Evolutionary conservation across 1,140 invertebrate genomes (phyloP).

Genomic region (Drosophila nebulosa): DNA sequence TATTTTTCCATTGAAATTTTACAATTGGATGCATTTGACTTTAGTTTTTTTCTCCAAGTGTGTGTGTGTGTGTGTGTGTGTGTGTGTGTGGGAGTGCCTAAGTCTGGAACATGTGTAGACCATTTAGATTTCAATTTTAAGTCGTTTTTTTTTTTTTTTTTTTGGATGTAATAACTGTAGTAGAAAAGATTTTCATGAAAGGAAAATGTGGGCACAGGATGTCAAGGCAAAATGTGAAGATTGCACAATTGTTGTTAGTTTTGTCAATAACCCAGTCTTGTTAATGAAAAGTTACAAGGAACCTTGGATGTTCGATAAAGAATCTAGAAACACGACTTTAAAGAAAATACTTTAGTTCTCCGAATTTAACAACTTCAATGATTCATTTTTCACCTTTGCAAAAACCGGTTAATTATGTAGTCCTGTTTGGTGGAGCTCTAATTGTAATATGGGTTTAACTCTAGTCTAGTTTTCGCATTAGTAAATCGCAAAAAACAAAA

Average conservation of each 20-base stretch:
- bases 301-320: too few species aligned
- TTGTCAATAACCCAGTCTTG: neutral
- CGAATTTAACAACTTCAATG: too few species aligned
- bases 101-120: neutral
- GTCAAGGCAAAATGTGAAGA: neutral
- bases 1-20: slow-evolving; percentile 56
- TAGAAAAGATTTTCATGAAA: neutral
- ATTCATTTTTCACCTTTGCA: too few species aligned
- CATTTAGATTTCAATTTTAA: neutral
- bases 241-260: neutral
- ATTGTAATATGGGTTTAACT: too few species aligned
- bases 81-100: neutral
- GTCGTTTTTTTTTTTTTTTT: neutral
- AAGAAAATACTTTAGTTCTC: too few species aligned
- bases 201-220: neutral
- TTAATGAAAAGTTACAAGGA: too few species aligned
- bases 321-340: too few species aligned
- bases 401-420: too few species aligned
- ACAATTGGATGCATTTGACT: slow-evolving; percentile 56
- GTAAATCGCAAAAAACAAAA: too few species aligned
- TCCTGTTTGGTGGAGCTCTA: too few species aligned
- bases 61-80: neutral
- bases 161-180: neutral
- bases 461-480: too few species aligned
- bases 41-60: slow-evolving; percentile 14